A percentile compares a stretch with the other conserved stretches of the same genome.
Evolutionary conservation across 2,888 invertebrate species (phyloP).

Genomic region (Rotaria macrura): DNA sequence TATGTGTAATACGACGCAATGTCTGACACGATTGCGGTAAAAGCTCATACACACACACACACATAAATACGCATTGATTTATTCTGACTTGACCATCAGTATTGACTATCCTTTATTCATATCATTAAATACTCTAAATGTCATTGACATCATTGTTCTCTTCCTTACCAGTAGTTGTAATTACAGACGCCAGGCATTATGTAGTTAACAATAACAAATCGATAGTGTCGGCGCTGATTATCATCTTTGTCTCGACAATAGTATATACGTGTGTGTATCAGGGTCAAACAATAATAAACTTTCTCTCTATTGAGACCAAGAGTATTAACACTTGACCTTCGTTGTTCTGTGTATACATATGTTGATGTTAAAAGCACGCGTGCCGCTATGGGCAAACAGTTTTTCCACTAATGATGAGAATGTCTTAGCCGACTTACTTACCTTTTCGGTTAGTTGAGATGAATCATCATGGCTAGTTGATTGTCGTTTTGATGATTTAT

Average conservation of each 20-base stretch:
- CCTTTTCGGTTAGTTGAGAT: conserved; percentile 1
- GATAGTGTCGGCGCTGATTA: background rate
- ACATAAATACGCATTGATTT: background rate
- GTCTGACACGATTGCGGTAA: background rate
- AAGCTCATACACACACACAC: background rate
- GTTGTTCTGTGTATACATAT: background rate
- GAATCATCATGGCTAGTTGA: background rate
- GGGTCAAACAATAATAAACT: conserved; percentile 12
- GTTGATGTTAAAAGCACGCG: conserved; percentile 1
- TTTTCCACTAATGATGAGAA: background rate
- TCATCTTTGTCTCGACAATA: background rate
- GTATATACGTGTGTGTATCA: conserved; percentile 3
- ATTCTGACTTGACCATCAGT: background rate
- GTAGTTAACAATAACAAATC: conserved; percentile 2
- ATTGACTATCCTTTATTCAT: background rate
- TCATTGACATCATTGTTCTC: background rate
- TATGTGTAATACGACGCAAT: background rate
- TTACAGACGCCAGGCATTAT: background rate
- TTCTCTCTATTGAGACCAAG: background rate
- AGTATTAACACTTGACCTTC: conserved; percentile 15
- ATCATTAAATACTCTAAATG: background rate
- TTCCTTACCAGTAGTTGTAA: background rate
- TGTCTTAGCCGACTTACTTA: conserved; percentile 1
- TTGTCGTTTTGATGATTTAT: background rate
- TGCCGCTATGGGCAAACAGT: background rate